These are phyloP conservation scores for Paratrypauchen microcephalus DNA, from an alignment of 2,797 vertebrate genomes.

Conservation along the genomic window DNA sequence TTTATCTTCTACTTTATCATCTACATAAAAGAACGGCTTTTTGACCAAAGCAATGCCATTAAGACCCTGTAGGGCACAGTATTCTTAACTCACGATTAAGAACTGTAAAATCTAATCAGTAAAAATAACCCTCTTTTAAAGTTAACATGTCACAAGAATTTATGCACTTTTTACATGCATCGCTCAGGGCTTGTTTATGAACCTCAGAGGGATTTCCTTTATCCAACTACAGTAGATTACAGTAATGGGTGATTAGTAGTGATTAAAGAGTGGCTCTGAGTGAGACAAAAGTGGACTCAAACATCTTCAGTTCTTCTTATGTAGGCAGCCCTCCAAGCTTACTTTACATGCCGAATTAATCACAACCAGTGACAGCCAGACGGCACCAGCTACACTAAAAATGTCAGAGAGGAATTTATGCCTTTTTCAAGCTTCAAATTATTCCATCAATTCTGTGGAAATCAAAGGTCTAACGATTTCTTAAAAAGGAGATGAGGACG, in stretches of 20 bases:
- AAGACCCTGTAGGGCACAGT: neutral
- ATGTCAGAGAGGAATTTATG: slow-evolving; percentile 69
- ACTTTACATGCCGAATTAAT: slow-evolving; percentile 69
- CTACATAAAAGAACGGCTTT: neutral
- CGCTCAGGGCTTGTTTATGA: slow-evolving; percentile 1
- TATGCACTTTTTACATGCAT: neutral
- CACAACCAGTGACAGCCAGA: slow-evolving; percentile 71
- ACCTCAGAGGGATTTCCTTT: neutral
- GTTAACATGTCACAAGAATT: neutral
- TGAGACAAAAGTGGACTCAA: slow-evolving; percentile 57
- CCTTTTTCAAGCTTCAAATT: slow-evolving; percentile 61
- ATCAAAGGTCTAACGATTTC: slow-evolving; percentile 59
- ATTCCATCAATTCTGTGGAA: slow-evolving; percentile 60
- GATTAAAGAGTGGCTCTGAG: slow-evolving; percentile 43
- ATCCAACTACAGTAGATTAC: slow-evolving; percentile 10
- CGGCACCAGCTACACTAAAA: slow-evolving; percentile 69
- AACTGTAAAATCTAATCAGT: neutral
- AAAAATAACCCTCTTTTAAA: slow-evolving; percentile 3
- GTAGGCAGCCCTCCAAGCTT: slow-evolving; percentile 56
- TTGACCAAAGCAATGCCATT: neutral
- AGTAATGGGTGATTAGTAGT: slow-evolving; percentile 24
- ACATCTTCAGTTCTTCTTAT: slow-evolving; percentile 51
- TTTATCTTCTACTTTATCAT: too few relatives aligned
- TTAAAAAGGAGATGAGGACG: slow-evolving; percentile 25
- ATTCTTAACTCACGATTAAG: neutral